Evolutionary conservation across 2,797 vertebrate species (phyloP).

Genomic region (Perodicticus potto): DNA sequence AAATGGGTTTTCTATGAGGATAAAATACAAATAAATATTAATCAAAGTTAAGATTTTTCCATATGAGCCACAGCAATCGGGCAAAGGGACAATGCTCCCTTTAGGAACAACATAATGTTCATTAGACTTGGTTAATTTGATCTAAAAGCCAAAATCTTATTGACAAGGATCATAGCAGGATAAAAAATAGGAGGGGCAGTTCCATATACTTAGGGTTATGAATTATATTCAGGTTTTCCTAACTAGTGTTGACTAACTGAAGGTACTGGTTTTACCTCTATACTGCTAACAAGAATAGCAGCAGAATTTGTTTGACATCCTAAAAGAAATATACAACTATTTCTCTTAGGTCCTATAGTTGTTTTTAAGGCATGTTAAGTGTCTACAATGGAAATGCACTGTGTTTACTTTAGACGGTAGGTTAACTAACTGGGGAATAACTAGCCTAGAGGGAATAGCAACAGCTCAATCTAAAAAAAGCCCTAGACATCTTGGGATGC

Average conservation of each 20-base stretch:
- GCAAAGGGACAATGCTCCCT: neutral
- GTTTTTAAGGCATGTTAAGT: slow-evolving; percentile 69
- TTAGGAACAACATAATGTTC: slow-evolving; percentile 22
- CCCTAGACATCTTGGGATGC: slow-evolving; percentile 79
- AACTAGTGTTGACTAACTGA: neutral
- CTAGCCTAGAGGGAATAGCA: slow-evolving; percentile 77
- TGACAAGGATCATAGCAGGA: neutral
- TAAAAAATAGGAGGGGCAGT: neutral
- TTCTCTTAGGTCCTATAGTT: slow-evolving; percentile 60
- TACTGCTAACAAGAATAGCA: neutral
- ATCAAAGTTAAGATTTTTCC: slow-evolving; percentile 50
- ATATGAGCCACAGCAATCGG: neutral
- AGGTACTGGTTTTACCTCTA: neutral
- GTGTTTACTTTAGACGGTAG: slow-evolving; percentile 79
- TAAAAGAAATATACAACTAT: slow-evolving; percentile 53
- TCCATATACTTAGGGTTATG: neutral
- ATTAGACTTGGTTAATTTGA: neutral
- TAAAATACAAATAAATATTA: slow-evolving; percentile 67
- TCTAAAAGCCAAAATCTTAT: slow-evolving; percentile 30
- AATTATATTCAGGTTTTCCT: neutral
- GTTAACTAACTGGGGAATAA: slow-evolving; percentile 79
- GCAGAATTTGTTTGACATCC: neutral
- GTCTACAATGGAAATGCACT: slow-evolving; percentile 81
- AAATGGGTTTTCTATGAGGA: slow-evolving; percentile 18
- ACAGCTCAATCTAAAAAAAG: slow-evolving; percentile 77